Evolutionary conservation across 92 coral and sea anemone species (phyloP).

Genomic region (Zoanthus solanderi): DNA sequence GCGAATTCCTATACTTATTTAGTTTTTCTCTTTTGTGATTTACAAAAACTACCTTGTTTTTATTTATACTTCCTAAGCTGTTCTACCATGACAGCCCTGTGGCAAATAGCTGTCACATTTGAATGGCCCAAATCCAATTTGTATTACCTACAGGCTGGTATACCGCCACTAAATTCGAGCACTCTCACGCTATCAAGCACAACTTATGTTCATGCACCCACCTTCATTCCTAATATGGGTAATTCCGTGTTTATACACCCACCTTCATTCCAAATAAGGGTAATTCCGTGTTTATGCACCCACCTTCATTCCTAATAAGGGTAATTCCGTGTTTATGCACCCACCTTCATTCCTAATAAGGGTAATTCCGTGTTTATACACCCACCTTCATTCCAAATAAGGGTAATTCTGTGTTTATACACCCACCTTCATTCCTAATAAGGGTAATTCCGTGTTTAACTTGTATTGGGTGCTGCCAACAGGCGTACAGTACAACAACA

Average conservation of each 20-base stretch:
- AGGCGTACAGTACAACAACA: conserved; percentile 88
- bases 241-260: not conserved
- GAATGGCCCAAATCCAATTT: too few species aligned
- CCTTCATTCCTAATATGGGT: conserved; percentile 68
- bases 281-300: not conserved
- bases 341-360: too few species aligned
- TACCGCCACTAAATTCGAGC: too few species aligned
- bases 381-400: conserved; percentile 88
- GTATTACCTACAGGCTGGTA: too few species aligned
- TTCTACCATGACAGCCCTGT: not conserved
- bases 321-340: not conserved
- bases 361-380: not conserved
- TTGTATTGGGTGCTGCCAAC: conserved; percentile 91
- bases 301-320: too few species aligned
- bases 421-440: conserved; percentile 87
- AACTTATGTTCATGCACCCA: not conserved
- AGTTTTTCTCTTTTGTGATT: too few species aligned
- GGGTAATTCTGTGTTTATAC: not conserved
- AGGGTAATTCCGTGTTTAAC: conserved; percentile 79
- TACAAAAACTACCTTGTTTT: not conserved
- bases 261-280: conserved; percentile 73
- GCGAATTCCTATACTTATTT: not conserved
- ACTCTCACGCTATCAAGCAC: too few species aligned
- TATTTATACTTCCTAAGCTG: not conserved
- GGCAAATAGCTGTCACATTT: too few species aligned